A percentile compares a stretch with the other conserved stretches of the same genome.
phyloP scores from a whole-genome alignment of 35 echinoderm and acorn worm species.

The Acanthaster planci region DNA sequence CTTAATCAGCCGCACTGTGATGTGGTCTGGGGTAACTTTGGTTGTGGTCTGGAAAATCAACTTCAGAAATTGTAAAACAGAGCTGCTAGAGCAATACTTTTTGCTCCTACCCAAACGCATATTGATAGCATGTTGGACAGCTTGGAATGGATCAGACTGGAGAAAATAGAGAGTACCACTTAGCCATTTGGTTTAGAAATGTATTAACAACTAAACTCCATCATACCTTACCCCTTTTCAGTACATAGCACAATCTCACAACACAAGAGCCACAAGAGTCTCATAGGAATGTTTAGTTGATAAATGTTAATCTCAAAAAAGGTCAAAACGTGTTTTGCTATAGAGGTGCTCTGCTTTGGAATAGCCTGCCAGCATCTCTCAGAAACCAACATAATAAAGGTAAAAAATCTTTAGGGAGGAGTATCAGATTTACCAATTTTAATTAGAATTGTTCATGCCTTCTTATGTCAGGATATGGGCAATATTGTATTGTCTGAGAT shows the following conservation, averaged over 20 bases:
- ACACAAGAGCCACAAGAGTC: neutral
- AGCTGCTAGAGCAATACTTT: neutral
- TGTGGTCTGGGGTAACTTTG: neutral
- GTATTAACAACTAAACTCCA: neutral
- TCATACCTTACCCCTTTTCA: neutral
- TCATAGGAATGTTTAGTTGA: neutral
- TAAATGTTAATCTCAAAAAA: neutral
- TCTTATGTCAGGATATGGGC: too few relatives aligned
- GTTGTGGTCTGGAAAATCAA: neutral
- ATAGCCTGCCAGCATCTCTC: neutral
- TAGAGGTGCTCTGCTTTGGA: neutral
- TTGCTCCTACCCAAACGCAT: neutral
- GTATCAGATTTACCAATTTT: too few relatives aligned
- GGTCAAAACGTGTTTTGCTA: neutral
- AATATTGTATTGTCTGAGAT: too few relatives aligned
- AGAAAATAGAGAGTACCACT: neutral
- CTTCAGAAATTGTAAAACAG: neutral
- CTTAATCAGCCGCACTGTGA: neutral
- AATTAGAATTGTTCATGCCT: too few relatives aligned
- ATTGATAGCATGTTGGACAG: neutral
- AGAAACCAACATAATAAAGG: too few relatives aligned
- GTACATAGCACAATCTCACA: neutral
- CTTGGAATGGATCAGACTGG: neutral
- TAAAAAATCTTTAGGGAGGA: too few relatives aligned
- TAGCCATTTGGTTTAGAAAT: neutral